Evolutionary conservation across 2,888 invertebrate species (phyloP).

Genomic region (Neuroscelio doddi): DNA sequence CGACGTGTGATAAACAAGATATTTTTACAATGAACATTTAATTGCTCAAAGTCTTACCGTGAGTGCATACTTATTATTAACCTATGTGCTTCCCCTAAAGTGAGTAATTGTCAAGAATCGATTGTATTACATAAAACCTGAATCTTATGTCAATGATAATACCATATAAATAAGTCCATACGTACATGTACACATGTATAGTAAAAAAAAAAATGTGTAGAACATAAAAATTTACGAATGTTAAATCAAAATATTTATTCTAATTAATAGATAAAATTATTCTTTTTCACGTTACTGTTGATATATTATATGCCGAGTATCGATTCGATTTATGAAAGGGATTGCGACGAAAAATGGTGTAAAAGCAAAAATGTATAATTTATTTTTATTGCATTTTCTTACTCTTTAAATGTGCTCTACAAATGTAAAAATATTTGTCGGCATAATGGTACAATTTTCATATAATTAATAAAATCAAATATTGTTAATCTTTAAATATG

Average conservation of each 20-base stretch:
- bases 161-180: too few species aligned
- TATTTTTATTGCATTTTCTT: too few species aligned
- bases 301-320: too few species aligned
- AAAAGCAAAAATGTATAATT: too few species aligned
- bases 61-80: not conserved
- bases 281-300: not conserved
- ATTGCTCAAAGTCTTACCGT: not conserved
- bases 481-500: too few species aligned
- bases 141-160: conserved; percentile 1
- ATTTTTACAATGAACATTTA: not conserved
- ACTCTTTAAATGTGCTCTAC: too few species aligned
- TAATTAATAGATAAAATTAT: not conserved
- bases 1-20: not conserved
- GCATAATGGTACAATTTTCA: too few species aligned
- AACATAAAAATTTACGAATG: not conserved
- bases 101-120: not conserved
- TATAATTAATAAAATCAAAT: too few species aligned
- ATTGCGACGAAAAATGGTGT: too few species aligned
- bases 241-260: not conserved
- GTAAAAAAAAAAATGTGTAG: not conserved
- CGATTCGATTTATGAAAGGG: too few species aligned
- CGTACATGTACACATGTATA: too few species aligned
- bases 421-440: too few species aligned
- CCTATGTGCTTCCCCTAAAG: conserved; percentile 3
- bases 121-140: not conserved